Evolutionary conservation across 2,888 invertebrate species (phyloP), one percentile per base, ranked within the genome.

Genomic region (Axea sp.): DNA sequence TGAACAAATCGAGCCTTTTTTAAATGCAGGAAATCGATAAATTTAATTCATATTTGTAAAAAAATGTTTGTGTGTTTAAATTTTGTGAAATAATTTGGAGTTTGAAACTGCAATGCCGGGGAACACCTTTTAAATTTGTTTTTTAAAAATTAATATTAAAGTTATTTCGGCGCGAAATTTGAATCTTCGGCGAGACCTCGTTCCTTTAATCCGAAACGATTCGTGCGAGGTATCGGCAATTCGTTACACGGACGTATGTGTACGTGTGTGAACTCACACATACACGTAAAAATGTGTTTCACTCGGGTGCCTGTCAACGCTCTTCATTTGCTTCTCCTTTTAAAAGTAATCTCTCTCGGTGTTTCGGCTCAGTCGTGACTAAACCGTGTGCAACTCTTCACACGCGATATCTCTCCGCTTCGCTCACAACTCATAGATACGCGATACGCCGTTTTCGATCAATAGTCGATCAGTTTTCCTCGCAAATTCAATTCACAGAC

Each of bases 321-420:
- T 73, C 59, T 53, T 59, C 51, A 57, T 49, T 55, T 57, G 73
- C 73, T 73, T 73, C 75, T 73, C 72, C 74, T 68, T 72, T 73
- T 68, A 75, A 75, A 69, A 72, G 72, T 75, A 64, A 75, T 73
- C 68, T 75, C 74, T 71, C 74, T 67, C 76, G 60, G 51, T 75
- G 77, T 78, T 80, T 78, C 75, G 73, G 77, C 64, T 80, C 81
- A 82, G 81, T 81, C 80, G 76, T 68, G 69, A 67, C 77, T 65
- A 77, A 80, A 81, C 81, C 80, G 76, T 75, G 77, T 75, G 77
- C 78, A 77, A 78, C 77, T 77, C 74, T 75, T 77, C 76, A 74
- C 64, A 76, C 76, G 73, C 62, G 37, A 57, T 73, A 64, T 75
- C 47, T 33, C 37, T 30, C 12, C 2, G 14, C 35, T 12, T 31